These are phyloP conservation scores for Ganaspis sp. DNA, from an alignment of 1,140 invertebrate species.

Conservation along the genomic window DNA sequence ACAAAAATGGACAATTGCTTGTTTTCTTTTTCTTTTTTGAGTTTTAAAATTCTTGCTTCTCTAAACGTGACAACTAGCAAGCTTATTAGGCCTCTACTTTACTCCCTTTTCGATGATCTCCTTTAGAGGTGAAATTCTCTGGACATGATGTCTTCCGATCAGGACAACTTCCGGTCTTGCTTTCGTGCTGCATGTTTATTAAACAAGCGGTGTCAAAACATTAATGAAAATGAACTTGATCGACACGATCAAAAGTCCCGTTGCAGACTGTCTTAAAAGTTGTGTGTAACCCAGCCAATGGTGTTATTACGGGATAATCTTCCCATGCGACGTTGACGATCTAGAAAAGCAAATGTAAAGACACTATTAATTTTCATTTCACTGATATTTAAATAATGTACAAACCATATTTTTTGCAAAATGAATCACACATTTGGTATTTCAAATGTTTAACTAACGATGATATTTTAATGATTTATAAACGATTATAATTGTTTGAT, in stretches of 20 bases:
- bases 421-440: no score
- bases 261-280: conserved; percentile 48
- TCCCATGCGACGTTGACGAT: conserved; percentile 68
- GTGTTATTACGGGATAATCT: conserved; percentile 70
- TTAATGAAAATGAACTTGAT: conserved; percentile 39
- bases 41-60: neutral
- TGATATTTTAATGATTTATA: no score
- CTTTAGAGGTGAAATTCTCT: neutral
- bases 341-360: conserved; percentile 58
- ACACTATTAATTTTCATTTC: neutral
- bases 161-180: neutral
- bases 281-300: conserved; percentile 67
- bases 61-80: neutral
- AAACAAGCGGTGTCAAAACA: conserved; percentile 15
- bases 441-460: no score
- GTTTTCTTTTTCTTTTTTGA: neutral
- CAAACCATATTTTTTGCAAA: no score
- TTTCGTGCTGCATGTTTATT: conserved; percentile 2
- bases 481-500: no score
- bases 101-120: neutral
- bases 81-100: neutral
- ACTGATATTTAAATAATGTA: no score
- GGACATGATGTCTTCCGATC: neutral
- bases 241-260: conserved; percentile 47
- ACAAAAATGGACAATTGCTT: neutral